phyloP scores from a whole-genome alignment of 2,113 vertebrate genomes.

The Puntigrus tetrazona region DNA sequence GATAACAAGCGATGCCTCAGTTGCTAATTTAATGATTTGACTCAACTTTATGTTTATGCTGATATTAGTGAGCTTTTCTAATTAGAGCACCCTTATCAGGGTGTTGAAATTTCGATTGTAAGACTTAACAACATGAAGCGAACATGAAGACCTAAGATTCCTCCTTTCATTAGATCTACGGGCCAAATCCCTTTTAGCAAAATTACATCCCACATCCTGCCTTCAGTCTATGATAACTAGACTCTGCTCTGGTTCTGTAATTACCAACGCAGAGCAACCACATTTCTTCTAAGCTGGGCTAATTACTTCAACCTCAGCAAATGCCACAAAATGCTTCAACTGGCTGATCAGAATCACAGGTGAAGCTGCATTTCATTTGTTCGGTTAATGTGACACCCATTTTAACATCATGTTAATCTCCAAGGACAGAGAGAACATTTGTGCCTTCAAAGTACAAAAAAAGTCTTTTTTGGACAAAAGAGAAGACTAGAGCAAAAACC shows the following conservation, averaged over 20 bases:
- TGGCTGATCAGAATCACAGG: background rate
- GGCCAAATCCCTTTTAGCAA: constrained; percentile 19
- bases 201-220: constrained; percentile 3
- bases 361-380: background rate
- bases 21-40: constrained; percentile 8
- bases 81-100: constrained; percentile 7
- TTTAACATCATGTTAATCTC: background rate
- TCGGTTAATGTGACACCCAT: background rate
- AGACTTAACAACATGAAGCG: background rate
- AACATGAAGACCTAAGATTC: background rate
- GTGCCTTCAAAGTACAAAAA: background rate
- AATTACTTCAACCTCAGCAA: constrained; percentile 4
- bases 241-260: constrained; percentile 6
- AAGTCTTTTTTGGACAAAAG: background rate
- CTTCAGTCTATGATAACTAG: constrained; percentile 10
- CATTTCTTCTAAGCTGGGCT: constrained; percentile 5
- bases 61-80: background rate
- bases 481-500: background rate
- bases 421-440: background rate
- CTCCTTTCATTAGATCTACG: constrained; percentile 4
- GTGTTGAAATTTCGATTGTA: background rate
- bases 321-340: constrained; percentile 12
- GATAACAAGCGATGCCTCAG: background rate
- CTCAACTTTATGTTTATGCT: background rate
- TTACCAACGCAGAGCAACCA: constrained; percentile 18